phyloP scores from a whole-genome alignment of 2,797 vertebrate genomes.

The Clarias platycephalus region DNA sequence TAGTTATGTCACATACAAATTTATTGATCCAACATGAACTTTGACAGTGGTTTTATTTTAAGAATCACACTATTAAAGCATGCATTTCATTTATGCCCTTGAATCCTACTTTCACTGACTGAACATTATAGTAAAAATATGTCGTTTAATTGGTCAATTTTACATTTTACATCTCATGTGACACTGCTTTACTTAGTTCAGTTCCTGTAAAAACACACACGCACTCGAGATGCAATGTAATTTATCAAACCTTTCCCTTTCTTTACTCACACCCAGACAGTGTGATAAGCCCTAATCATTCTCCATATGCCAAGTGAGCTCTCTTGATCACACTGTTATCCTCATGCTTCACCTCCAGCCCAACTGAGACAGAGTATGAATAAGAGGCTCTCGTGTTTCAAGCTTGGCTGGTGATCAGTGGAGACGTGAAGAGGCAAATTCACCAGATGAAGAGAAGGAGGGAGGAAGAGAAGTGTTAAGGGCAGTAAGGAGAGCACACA shows the following conservation, averaged over 20 bases:
- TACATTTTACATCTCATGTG: constrained; percentile 30
- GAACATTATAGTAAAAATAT: not conserved
- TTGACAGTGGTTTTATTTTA: constrained; percentile 5
- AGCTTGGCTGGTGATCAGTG: constrained; percentile 44
- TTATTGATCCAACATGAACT: not conserved
- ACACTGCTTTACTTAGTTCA: not conserved
- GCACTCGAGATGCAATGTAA: constrained; percentile 4
- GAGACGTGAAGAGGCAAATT: constrained; percentile 35
- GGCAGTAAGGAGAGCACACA: constrained; percentile 17
- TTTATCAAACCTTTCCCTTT: constrained; percentile 12
- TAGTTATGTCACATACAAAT: not conserved
- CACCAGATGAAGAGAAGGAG: constrained; percentile 38
- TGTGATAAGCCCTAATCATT: constrained; percentile 23
- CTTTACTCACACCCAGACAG: constrained; percentile 1
- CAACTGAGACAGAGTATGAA: constrained; percentile 20
- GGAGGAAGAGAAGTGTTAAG: constrained; percentile 23
- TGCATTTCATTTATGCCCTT: not conserved
- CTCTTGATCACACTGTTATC: constrained; percentile 10
- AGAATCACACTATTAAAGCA: not conserved
- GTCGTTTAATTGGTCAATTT: constrained; percentile 7
- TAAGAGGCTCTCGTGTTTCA: constrained; percentile 34
- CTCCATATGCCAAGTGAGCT: constrained; percentile 24
- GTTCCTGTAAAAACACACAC: not conserved
- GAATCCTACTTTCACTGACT: not conserved
- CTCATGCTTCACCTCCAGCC: constrained; percentile 13